A percentile compares a stretch with the other conserved stretches of the same genome.
Conservation (phyloP, 2,113 vertebrate species). For the Oenanthe melanoleuca region DNA sequence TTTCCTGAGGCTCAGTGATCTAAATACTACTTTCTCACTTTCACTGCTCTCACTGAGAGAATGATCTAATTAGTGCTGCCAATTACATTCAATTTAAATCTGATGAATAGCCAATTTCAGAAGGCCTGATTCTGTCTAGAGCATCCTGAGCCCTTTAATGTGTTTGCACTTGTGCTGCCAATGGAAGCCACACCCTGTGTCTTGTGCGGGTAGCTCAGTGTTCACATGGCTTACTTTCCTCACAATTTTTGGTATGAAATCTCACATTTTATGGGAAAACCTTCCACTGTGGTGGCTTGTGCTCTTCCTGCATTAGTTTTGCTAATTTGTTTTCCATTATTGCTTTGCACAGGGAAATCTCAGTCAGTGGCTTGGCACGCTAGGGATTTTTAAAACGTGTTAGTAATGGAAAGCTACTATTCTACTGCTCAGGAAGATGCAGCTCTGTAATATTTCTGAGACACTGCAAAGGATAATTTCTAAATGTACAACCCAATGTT, state of each 20-base stretch:
- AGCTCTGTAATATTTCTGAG: neutral
- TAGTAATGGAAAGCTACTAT: neutral
- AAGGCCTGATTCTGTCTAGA: neutral
- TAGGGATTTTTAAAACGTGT: slow-evolving; percentile 6
- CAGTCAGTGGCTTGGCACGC: neutral
- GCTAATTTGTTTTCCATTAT: slow-evolving; percentile 5
- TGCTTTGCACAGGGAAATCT: neutral
- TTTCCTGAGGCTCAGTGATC: neutral
- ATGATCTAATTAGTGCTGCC: slow-evolving; percentile 23
- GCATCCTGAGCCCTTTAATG: neutral
- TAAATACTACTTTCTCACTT: neutral
- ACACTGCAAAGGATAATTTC: neutral
- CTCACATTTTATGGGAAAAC: neutral
- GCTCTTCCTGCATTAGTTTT: neutral
- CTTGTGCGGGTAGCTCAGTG: neutral
- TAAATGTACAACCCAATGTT: neutral
- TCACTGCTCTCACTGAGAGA: neutral
- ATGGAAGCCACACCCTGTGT: neutral
- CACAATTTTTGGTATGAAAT: neutral
- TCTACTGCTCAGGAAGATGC: neutral
- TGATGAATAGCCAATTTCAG: neutral
- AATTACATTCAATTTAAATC: slow-evolving; percentile 17
- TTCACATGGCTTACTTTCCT: neutral
- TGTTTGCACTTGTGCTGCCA: neutral
- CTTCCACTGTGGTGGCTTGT: neutral